phyloP scores from a whole-genome alignment of 2,113 vertebrate species.

The Mustela lutreola region DNA sequence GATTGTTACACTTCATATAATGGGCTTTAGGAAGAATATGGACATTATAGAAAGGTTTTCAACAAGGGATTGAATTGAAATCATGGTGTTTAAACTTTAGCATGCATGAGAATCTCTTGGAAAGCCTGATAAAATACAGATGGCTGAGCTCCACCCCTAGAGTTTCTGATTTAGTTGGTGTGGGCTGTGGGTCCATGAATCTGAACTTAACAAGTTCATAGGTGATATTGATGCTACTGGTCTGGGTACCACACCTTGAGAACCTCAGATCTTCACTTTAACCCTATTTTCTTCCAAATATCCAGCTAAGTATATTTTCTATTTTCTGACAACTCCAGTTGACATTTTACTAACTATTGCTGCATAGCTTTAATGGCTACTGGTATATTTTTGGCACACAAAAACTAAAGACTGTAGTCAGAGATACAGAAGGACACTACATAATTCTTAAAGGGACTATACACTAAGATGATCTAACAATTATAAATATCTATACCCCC shows the following conservation, averaged over 20 bases:
- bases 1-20: background rate
- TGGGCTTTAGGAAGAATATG: background rate
- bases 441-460: no score
- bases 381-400: background rate
- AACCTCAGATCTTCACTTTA: background rate
- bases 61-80: conserved; percentile 44
- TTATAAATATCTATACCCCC: no score
- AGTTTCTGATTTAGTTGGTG: background rate
- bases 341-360: conserved; percentile 5
- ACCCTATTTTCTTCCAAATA: background rate
- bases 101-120: background rate
- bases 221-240: background rate
- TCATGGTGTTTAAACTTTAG: background rate
- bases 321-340: background rate
- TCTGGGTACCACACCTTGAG: background rate
- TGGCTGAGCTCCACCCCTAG: background rate
- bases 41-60: conserved; percentile 9
- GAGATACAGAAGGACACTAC: no score
- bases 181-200: background rate
- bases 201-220: background rate
- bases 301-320: background rate
- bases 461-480: no score
- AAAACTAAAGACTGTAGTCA: no score
- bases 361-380: background rate
- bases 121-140: background rate